Conservation (phyloP, 2,113 vertebrate genomes). For the Bambusicola thoracicus region DNA sequence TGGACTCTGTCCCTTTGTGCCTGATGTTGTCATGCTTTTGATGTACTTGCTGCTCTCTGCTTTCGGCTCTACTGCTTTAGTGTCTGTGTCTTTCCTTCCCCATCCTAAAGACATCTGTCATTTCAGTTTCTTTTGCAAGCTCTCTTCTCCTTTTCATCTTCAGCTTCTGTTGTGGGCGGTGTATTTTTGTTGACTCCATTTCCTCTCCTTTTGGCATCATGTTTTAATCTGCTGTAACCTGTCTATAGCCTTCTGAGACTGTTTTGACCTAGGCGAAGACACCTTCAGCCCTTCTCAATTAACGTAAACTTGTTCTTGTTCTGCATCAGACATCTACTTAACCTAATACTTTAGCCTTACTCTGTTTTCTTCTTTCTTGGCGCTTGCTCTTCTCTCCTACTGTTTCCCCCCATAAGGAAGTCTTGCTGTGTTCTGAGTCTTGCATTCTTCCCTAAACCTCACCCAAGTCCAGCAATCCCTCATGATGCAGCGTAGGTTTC, state of each 20-base stretch:
- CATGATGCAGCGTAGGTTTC: neutral
- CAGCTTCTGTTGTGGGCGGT: conserved; percentile 5
- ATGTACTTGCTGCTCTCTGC: neutral
- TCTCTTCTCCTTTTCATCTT: conserved; percentile 35
- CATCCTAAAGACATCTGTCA: conserved; percentile 30
- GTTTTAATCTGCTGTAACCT: neutral
- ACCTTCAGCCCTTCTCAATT: neutral
- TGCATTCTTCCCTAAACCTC: neutral
- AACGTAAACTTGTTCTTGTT: neutral
- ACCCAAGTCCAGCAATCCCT: neutral
- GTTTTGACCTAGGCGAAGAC: neutral
- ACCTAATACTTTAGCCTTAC: neutral
- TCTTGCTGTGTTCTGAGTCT: neutral
- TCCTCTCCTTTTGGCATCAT: neutral
- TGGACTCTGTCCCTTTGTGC: neutral
- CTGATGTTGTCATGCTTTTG: neutral
- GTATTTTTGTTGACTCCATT: conserved; percentile 49
- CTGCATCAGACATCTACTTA: neutral
- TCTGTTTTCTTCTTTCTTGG: neutral
- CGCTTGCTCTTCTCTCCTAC: neutral
- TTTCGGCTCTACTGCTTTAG: conserved; percentile 24
- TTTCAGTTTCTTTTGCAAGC: conserved; percentile 43
- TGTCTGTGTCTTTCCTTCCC: neutral
- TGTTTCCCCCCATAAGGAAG: neutral
- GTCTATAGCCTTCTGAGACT: neutral